Base-by-base conservation (phyloP, 2,888 invertebrate species). In the Malthinus seriepunctatus region DNA sequence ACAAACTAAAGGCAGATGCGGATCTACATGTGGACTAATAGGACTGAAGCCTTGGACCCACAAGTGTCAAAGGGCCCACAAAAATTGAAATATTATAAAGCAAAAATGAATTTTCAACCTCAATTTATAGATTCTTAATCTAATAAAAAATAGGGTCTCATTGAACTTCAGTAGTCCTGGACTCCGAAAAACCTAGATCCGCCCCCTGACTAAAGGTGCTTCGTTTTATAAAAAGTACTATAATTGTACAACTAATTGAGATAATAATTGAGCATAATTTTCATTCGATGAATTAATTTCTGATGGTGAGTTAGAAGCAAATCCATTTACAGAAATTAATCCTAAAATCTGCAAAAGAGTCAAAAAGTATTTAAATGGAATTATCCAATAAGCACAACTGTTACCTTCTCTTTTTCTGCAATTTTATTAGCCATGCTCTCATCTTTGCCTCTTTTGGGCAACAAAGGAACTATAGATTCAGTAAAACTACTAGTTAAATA, bases 401-500 rank as follows among this genome's bases (percentile, higher is more conserved):
- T 56, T 44, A 66, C 69, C 64, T 67, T 67, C 34, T 66, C 63
- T 11, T 64, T 67, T 44, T 65, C 63, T 8, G 54, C 56, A 9
- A 63, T 64, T 38, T 61, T 56, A n/a, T 60, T 50, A 8, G 56
- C 60, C 44, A 60, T 14, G 12, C 47, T 51, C n/a, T 64, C 51
- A 31, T 9, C 14, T 7, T 33, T 8, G 6, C 31, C 4, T 5
- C 63, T 55, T 42, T 67, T 67, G 1, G 73, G 75, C 48, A 78
- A 68, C 49, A 78, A 73, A 8, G 78, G 81, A 63, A 80, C 75
- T 54, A 76, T 70, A 56, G 77, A 75, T 62, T 77, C 78, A 31
- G 76, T 74, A 32, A 76, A 76, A 49, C 72, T 67, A 62, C 71
- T 73, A 8, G 70, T 74, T 51, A 82, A 65, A 64, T 79, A 81